A percentile compares a stretch with the other conserved stretches of the same genome.
These are phyloP conservation scores for Nesogale talazaci DNA, from an alignment of 2,113 vertebrate species.

Conservation along the genomic window DNA sequence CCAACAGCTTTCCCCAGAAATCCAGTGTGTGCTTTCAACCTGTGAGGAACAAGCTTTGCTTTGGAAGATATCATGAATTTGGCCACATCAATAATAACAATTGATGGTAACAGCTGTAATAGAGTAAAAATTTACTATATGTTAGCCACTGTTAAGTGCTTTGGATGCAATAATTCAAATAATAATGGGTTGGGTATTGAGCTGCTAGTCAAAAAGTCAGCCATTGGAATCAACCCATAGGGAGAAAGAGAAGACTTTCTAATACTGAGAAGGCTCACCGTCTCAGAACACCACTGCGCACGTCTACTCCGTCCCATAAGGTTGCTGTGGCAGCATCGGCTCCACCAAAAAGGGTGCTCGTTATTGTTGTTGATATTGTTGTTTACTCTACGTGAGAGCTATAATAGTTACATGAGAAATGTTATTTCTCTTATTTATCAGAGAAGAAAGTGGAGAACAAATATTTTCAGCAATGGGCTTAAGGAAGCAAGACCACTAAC, in stretches of 20 bases:
- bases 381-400: slow-evolving; percentile 2
- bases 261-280: no score
- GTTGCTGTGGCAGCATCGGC: no score
- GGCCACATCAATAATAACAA: neutral
- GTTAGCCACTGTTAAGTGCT: neutral
- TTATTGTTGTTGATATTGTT: no score
- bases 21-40: neutral
- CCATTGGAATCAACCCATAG: no score
- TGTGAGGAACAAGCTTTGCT: neutral
- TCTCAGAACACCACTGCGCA: no score
- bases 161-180: neutral
- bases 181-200: no score
- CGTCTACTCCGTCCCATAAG: no score
- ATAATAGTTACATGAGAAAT: neutral
- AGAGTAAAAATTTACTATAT: neutral
- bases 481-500: neutral
- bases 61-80: neutral
- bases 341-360: no score
- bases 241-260: no score
- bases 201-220: no score
- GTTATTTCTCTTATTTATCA: neutral
- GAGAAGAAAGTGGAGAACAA: neutral
- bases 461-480: neutral
- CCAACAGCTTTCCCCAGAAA: neutral
- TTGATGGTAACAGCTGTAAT: neutral